Evolutionary conservation across 2,797 vertebrate genomes (phyloP).

Genomic region (Mus minutoides): DNA sequence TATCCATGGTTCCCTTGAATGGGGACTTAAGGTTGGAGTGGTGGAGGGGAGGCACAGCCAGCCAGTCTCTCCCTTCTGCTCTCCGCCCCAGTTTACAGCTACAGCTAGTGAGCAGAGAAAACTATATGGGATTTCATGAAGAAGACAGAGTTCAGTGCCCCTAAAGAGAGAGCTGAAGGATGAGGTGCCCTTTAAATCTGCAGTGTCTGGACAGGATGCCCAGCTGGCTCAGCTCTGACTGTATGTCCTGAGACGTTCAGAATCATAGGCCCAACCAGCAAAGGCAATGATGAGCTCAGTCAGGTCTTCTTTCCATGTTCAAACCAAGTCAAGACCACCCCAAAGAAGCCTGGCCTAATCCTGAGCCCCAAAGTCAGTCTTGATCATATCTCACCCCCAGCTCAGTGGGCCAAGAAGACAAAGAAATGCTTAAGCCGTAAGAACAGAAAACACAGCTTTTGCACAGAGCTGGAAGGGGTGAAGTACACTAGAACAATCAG

Average conservation of each 20-base stretch:
- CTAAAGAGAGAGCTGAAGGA: neutral
- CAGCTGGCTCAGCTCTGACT: neutral
- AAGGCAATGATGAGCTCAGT: neutral
- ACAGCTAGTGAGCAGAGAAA: neutral
- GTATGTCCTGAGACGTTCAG: neutral
- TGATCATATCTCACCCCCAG: neutral
- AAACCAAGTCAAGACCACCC: neutral
- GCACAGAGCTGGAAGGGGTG: neutral
- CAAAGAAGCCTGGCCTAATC: neutral
- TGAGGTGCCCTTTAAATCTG: neutral
- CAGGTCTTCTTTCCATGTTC: neutral
- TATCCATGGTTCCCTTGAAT: neutral
- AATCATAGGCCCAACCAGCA: neutral
- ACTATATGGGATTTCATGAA: neutral
- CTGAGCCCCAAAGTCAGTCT: neutral
- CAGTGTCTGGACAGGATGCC: too few species aligned
- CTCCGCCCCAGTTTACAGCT: neutral
- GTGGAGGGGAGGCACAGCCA: neutral
- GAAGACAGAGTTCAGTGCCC: neutral
- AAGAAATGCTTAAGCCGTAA: neutral
- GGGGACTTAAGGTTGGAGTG: neutral
- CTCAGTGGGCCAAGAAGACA: neutral
- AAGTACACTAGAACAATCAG: neutral
- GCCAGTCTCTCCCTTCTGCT: neutral
- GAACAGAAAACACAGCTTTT: neutral